Conservation (phyloP, 2,888 invertebrate genomes). For the Adela reaumurella region DNA sequence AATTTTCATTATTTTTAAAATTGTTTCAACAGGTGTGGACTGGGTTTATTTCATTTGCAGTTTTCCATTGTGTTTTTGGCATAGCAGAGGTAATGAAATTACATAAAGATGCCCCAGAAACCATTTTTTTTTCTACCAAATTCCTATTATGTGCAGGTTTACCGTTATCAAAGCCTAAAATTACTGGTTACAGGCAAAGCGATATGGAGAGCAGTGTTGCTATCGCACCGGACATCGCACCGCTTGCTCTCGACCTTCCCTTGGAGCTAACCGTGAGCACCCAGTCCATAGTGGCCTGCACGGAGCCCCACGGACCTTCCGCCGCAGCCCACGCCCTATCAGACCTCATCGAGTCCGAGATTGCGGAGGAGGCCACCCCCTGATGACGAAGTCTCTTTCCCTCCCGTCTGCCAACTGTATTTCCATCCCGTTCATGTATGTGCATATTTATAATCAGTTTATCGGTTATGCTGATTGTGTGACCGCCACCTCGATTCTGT, state of each 20-base stretch:
- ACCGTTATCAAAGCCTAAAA: no score
- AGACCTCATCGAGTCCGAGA: slow-evolving; percentile 21
- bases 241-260: slow-evolving; percentile 19
- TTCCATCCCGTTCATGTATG: neutral
- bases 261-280: slow-evolving; percentile 29
- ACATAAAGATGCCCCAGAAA: no score
- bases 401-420: neutral
- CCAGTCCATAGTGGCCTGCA: slow-evolving; percentile 21
- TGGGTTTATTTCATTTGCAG: no score
- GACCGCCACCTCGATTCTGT: no score
- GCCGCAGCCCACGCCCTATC: neutral
- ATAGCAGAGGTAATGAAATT: no score
- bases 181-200: slow-evolving; percentile 14
- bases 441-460: no score
- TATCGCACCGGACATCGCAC: slow-evolving; percentile 18
- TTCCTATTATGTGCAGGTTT: no score
- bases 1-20: no score
- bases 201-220: slow-evolving; percentile 53
- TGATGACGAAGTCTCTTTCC: slow-evolving; percentile 22
- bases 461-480: no score
- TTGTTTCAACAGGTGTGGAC: no score
- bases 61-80: no score
- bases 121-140: no score
- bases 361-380: slow-evolving; percentile 45
- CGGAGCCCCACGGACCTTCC: slow-evolving; percentile 15